These are phyloP conservation scores for Dasyornis broadbenti DNA, from an alignment of 2,113 vertebrate species.

Conservation along the genomic window DNA sequence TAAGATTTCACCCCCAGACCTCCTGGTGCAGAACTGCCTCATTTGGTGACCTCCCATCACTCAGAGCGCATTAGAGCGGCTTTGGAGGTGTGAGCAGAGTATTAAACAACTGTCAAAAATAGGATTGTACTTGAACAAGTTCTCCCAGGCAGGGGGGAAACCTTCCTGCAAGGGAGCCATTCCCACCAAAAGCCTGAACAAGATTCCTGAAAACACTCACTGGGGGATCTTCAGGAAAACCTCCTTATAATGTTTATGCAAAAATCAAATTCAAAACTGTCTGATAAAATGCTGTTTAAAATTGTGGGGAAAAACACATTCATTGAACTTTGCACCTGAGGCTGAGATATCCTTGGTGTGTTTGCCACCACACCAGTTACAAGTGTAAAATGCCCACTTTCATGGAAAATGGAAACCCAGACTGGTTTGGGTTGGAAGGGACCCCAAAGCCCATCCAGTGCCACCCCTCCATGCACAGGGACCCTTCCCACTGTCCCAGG, in stretches of 20 bases:
- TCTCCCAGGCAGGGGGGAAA: neutral
- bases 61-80: neutral
- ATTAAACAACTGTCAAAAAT: neutral
- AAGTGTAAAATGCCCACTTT: rapidly evolving
- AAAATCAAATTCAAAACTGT: neutral
- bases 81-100: neutral
- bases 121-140: neutral
- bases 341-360: rapidly evolving
- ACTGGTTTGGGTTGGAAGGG: neutral
- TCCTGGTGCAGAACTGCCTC: neutral
- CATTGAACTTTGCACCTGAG: neutral
- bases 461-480: neutral
- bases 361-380: neutral
- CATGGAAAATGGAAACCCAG: neutral
- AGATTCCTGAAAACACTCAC: neutral
- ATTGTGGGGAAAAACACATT: rapidly evolving
- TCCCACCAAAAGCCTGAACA: neutral
- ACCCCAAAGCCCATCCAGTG: neutral
- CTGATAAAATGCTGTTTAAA: neutral
- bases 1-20: neutral
- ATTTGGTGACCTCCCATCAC: neutral
- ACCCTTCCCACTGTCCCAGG: neutral
- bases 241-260: rapidly evolving
- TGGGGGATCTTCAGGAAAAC: neutral
- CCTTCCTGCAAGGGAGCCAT: neutral